Evolutionary conservation across 2,888 invertebrate species (phyloP).

Genomic region (Machimus atricapillus): DNA sequence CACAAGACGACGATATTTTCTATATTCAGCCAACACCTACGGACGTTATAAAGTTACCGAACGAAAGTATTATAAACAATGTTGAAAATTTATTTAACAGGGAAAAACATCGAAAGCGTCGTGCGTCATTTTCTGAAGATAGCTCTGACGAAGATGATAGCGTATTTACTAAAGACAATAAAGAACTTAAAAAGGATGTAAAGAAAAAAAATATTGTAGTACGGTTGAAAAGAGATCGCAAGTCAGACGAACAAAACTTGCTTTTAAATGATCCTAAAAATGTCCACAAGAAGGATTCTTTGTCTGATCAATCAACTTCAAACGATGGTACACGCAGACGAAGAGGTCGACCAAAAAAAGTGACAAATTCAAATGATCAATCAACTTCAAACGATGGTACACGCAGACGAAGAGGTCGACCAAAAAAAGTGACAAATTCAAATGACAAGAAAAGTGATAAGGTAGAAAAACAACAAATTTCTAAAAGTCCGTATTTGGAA

Average conservation of each 20-base stretch:
- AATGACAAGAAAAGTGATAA: not conserved
- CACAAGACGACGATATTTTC: not conserved
- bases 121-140: constrained; percentile 8
- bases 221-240: not conserved
- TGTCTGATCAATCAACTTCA: not conserved
- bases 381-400: not conserved
- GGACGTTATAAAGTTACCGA: constrained; percentile 32
- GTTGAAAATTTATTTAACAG: constrained; percentile 29
- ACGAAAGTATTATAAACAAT: constrained; percentile 1
- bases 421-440: not conserved
- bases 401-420: not conserved
- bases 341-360: not conserved
- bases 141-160: not conserved
- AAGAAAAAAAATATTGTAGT: not conserved
- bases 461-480: not conserved
- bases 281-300: not conserved
- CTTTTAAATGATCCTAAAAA: not conserved
- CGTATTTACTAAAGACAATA: not conserved
- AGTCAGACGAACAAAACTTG: not conserved
- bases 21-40: constrained; percentile 31
- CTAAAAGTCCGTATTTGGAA: not conserved
- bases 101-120: not conserved
- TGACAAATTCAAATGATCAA: not conserved
- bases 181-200: not conserved
- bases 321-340: not conserved